Percentiles rank a stretch among this genome's conserved stretches.
Evolutionary conservation across 2,113 vertebrate genomes (phyloP).

Genomic region (Nibea albiflora): DNA sequence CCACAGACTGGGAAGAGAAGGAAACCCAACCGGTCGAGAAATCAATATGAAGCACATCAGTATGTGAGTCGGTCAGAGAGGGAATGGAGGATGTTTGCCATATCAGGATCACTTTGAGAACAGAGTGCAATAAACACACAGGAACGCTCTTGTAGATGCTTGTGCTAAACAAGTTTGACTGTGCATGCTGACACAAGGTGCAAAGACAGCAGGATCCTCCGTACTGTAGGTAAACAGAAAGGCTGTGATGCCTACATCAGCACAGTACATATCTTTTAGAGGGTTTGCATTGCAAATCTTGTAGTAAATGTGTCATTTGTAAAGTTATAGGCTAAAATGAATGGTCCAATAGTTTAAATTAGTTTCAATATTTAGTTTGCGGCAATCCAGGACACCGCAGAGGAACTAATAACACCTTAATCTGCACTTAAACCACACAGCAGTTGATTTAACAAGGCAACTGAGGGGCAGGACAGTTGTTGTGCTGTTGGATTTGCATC

Average conservation of each 20-base stretch:
- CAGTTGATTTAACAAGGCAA: too few species aligned
- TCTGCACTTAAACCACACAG: too few species aligned
- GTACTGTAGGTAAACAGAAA: background rate
- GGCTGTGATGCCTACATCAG: background rate
- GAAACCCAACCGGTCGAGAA: slow-evolving; percentile 35
- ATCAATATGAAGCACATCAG: slow-evolving; percentile 62
- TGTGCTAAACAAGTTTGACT: slow-evolving; percentile 22
- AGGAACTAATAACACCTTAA: too few species aligned
- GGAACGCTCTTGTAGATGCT: background rate
- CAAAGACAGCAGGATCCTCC: background rate
- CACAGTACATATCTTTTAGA: too few species aligned
- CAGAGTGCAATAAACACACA: slow-evolving; percentile 31
- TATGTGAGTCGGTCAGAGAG: slow-evolving; percentile 15
- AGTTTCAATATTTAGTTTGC: too few species aligned
- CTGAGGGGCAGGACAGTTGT: too few species aligned
- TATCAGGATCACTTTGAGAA: slow-evolving; percentile 44
- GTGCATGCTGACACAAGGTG: background rate
- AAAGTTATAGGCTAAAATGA: background rate
- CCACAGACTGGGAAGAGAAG: slow-evolving; percentile 41
- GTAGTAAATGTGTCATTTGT: background rate
- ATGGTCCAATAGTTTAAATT: background rate
- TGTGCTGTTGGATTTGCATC: too few species aligned
- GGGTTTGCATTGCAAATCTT: background rate
- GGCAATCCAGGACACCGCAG: too few species aligned
- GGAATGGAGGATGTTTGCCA: slow-evolving; percentile 20